Evolutionary conservation across 2,113 vertebrate species (phyloP).

Genomic region (Machaerirhynchus nigripectus): DNA sequence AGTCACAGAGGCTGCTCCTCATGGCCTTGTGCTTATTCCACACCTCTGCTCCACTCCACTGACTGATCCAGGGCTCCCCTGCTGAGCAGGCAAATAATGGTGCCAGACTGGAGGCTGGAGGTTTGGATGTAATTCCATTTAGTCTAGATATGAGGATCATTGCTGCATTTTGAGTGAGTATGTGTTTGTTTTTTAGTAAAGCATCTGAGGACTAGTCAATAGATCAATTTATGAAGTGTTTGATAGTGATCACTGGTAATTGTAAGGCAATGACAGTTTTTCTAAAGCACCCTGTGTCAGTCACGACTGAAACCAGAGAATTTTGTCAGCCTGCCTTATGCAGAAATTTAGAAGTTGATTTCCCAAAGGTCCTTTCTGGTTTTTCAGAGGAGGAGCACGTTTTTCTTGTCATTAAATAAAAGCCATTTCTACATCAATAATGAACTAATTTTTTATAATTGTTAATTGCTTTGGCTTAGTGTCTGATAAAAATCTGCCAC

Average conservation of each 20-base stretch:
- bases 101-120: not conserved
- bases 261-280: not conserved
- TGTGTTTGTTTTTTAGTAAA: not conserved
- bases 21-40: rapidly evolving
- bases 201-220: not conserved
- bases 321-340: not conserved
- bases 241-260: not conserved
- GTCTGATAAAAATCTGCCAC: not conserved
- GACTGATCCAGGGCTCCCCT: not conserved
- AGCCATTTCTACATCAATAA: not conserved
- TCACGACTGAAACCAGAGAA: not conserved
- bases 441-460: not conserved
- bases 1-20: not conserved
- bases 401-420: not conserved
- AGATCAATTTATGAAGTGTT: not conserved
- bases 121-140: not conserved
- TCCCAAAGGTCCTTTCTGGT: not conserved
- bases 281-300: not conserved
- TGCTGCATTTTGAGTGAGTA: not conserved
- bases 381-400: not conserved
- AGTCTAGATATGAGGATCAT: not conserved
- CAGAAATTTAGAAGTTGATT: not conserved
- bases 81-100: not conserved
- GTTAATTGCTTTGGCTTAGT: not conserved
- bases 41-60: not conserved